Conservation (phyloP, 2,888 invertebrate genomes). For the Chouioia cunea region DNA sequence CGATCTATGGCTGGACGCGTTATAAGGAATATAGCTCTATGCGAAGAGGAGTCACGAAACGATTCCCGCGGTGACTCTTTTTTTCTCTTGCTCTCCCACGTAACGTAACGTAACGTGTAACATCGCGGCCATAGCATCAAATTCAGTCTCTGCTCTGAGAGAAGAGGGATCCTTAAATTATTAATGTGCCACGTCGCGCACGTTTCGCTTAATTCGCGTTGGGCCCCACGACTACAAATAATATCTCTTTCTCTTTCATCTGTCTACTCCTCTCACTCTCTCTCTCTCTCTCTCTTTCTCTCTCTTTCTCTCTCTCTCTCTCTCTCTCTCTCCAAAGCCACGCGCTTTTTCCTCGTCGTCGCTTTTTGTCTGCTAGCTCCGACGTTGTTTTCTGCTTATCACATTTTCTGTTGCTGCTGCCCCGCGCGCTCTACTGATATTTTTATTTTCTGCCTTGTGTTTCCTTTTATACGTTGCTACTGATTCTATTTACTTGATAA, state of each 20-base stretch:
- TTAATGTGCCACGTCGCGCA: slow-evolving; percentile 51
- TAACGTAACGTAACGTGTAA: neutral
- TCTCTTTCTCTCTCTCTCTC: slow-evolving; percentile 9
- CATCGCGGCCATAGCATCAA: slow-evolving; percentile 12
- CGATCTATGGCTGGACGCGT: too few species aligned
- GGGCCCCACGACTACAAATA: slow-evolving; percentile 20
- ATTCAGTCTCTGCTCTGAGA: slow-evolving; percentile 36
- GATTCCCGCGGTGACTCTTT: too few species aligned
- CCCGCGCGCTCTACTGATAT: too few species aligned
- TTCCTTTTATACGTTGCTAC: too few species aligned
- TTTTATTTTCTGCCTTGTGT: too few species aligned
- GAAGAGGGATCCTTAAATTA: slow-evolving; percentile 49
- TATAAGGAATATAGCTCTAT: too few species aligned
- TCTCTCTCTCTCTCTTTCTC: slow-evolving; percentile 36
- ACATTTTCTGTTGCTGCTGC: slow-evolving; percentile 42
- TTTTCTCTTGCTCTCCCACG: too few species aligned
- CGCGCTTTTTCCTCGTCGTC: neutral
- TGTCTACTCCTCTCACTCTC: too few species aligned
- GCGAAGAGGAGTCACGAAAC: slow-evolving; percentile 14
- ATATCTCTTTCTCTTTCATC: slow-evolving; percentile 3
- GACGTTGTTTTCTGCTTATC: slow-evolving; percentile 37
- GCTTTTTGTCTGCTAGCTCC: slow-evolving; percentile 10
- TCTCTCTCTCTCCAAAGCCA: slow-evolving; percentile 12
- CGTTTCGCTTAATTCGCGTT: neutral
- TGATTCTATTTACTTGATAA: too few species aligned